These are phyloP conservation scores for Stictonetta naevosa DNA, from an alignment of 2,113 vertebrate genomes.

Conservation along the genomic window DNA sequence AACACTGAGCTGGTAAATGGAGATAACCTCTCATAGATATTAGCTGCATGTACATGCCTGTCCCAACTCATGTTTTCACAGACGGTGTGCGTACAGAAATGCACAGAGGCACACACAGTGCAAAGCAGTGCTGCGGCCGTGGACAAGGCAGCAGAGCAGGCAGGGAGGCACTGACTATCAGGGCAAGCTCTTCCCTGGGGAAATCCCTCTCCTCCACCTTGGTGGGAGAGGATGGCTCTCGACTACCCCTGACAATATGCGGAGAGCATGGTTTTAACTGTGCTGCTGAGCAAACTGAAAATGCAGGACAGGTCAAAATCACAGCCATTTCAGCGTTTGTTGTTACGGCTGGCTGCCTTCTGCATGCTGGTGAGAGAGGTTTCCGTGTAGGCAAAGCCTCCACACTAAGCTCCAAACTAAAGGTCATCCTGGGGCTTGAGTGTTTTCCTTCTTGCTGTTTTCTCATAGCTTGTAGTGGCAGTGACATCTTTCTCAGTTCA, in stretches of 20 bases:
- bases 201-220: background rate
- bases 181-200: background rate
- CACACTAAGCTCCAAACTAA: background rate
- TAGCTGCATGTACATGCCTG: accelerated
- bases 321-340: background rate
- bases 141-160: background rate
- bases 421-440: accelerated
- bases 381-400: background rate
- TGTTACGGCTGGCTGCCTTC: accelerated
- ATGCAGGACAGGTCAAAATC: background rate
- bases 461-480: background rate
- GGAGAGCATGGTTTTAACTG: background rate
- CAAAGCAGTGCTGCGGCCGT: background rate
- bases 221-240: background rate
- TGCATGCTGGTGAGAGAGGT: accelerated
- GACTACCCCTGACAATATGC: background rate
- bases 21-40: background rate
- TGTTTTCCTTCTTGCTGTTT: background rate
- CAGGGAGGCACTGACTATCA: background rate
- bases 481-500: background rate
- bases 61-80: accelerated
- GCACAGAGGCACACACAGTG: background rate
- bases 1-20: background rate
- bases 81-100: background rate
- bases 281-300: background rate